A percentile compares a stretch with the other conserved stretches of the same genome.
These are phyloP conservation scores for Cataglyphis altisquamis DNA, from an alignment of 2,888 invertebrate species.

Conservation along the genomic window DNA sequence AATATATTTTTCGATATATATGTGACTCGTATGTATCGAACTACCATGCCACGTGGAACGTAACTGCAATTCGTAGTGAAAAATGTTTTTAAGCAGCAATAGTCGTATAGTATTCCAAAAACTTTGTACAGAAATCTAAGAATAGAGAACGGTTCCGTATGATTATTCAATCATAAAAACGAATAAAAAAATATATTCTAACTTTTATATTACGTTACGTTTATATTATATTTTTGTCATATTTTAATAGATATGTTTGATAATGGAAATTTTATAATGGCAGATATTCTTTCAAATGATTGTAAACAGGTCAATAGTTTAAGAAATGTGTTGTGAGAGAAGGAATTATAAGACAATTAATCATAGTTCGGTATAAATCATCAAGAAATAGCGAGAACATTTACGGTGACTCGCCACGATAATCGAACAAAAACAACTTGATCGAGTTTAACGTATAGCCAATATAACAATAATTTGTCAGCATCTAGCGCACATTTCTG, in stretches of 20 bases:
- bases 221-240: background rate
- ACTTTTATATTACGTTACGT: background rate
- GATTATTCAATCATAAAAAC: background rate
- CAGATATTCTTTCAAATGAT: background rate
- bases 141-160: background rate
- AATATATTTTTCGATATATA: conserved; percentile 25
- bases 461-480: conserved; percentile 50
- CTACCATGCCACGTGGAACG: conserved; percentile 25
- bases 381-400: background rate
- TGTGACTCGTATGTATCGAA: background rate
- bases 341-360: conserved; percentile 8
- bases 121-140: background rate
- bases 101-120: background rate
- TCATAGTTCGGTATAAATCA: background rate
- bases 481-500: conserved; percentile 33
- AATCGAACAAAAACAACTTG: conserved; percentile 32
- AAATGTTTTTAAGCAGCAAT: conserved; percentile 26
- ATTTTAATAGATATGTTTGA: background rate
- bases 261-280: background rate
- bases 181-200: background rate
- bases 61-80: conserved; percentile 62
- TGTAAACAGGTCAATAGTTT: background rate
- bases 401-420: background rate
- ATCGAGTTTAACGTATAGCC: conserved; percentile 22
- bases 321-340: background rate